Evolutionary conservation across 2,113 vertebrate genomes (phyloP), one percentile per base, ranked within the genome.

Genomic region (Perca schrenkii): DNA sequence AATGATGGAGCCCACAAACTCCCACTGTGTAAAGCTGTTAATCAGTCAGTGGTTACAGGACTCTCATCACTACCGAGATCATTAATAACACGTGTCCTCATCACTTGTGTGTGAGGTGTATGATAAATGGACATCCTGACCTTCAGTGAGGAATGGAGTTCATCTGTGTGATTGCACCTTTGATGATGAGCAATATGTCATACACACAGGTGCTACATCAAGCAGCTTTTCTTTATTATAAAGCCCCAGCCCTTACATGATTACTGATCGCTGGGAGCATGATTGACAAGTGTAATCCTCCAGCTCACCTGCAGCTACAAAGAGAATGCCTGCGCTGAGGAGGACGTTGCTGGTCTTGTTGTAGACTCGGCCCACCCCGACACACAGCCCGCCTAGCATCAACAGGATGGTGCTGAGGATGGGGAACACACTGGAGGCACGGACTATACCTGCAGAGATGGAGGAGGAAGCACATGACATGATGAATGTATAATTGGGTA

Each of bases 361-460:
- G 95, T 98, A 97, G 94, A 99, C 95, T 77, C 97, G 96, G 40
- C 98, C 97, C 7, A 97, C 94, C 14, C 96, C 98, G 0, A 99
- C 96, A 90, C 98, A 99, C 63, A 99, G 93, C 8, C 97, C 98
- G 0, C 98, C 98, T 0, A 99, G 95, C 92, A 99, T 91, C 46
- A 99, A 90, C 83, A 99, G 90, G 87, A 97, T 92, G 83, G 97
- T 97, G 89, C 98, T 99, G 91, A 99, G 96, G 93, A 99, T 97
- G 80, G 98, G 98, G 87, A 99, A 99, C 92, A 99, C 95, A 0
- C 98, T 99, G 95, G 98, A 99, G 86, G 98, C 98, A 2, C 98
- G 97, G 16, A 99, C 98, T 1, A 99, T 97, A 80, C 98, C 98
- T 99, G 86, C 47, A 78, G 19, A 75, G 43, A 80, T 6, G 68